Conservation (phyloP, 2,113 vertebrate species). For the Strix aluco region DNA sequence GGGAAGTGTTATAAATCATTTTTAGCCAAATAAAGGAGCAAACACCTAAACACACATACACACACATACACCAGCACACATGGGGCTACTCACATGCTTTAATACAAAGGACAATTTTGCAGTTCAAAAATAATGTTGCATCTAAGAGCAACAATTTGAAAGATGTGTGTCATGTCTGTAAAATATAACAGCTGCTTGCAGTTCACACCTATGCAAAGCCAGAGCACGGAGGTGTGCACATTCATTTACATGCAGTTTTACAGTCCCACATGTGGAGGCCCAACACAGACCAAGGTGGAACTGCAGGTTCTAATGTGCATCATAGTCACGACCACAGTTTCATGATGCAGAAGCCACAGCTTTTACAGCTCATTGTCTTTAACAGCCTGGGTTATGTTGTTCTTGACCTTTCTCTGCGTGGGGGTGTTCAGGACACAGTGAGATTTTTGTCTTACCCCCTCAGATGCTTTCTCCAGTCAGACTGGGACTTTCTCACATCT, state of each 20-base stretch:
- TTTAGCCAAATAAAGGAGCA: constrained; percentile 4
- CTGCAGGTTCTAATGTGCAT: background rate
- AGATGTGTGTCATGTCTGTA: background rate
- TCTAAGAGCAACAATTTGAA: background rate
- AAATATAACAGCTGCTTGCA: background rate
- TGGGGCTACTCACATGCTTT: background rate
- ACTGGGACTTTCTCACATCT: accelerated
- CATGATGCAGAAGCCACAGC: background rate
- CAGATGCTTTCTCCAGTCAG: background rate
- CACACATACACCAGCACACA: background rate
- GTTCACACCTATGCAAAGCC: background rate
- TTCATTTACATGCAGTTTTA: background rate
- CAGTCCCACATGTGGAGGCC: background rate
- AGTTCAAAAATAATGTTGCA: background rate
- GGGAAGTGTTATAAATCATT: background rate
- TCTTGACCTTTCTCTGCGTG: background rate
- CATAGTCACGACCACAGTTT: background rate
- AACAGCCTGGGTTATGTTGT: background rate
- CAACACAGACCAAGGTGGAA: background rate
- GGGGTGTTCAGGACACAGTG: background rate
- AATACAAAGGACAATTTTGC: background rate
- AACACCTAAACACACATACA: background rate
- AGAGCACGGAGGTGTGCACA: accelerated
- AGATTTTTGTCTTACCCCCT: background rate
- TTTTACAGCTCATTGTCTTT: background rate